phyloP scores from a whole-genome alignment of 2,113 vertebrate species.

The Pachycephala philippinensis region DNA sequence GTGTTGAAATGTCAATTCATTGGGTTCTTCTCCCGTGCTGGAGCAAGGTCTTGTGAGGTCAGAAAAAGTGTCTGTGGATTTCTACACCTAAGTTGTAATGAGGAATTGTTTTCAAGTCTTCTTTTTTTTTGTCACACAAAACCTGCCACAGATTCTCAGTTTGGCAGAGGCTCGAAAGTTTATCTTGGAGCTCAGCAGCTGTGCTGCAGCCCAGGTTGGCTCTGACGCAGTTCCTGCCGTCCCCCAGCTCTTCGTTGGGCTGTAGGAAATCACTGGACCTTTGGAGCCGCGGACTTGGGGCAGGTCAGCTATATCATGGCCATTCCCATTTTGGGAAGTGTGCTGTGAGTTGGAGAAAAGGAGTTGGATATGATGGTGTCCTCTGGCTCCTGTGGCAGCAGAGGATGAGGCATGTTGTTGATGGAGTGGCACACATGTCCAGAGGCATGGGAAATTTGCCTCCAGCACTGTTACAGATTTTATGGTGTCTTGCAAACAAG shows the following conservation, averaged over 20 bases:
- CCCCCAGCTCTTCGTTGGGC: not conserved
- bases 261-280: not conserved
- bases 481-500: not conserved
- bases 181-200: not conserved
- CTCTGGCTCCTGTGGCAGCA: not conserved
- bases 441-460: not conserved
- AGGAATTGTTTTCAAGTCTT: not conserved
- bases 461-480: not conserved
- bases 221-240: not conserved
- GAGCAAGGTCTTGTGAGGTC: not conserved
- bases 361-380: not conserved
- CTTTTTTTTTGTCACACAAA: not conserved
- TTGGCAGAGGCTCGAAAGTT: not conserved
- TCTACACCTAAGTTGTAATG: not conserved
- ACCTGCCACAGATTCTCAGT: not conserved
- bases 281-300: not conserved
- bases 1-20: constrained; percentile 5
- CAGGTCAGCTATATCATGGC: not conserved
- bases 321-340: not conserved
- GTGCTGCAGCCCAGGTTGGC: not conserved
- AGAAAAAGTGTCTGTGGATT: not conserved
- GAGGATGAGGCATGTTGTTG: not conserved
- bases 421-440: not conserved
- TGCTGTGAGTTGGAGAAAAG: not conserved
- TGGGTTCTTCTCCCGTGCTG: not conserved